These are phyloP conservation scores for Molossus molossus DNA, from an alignment of 2,797 vertebrate genomes.

Conservation along the genomic window DNA sequence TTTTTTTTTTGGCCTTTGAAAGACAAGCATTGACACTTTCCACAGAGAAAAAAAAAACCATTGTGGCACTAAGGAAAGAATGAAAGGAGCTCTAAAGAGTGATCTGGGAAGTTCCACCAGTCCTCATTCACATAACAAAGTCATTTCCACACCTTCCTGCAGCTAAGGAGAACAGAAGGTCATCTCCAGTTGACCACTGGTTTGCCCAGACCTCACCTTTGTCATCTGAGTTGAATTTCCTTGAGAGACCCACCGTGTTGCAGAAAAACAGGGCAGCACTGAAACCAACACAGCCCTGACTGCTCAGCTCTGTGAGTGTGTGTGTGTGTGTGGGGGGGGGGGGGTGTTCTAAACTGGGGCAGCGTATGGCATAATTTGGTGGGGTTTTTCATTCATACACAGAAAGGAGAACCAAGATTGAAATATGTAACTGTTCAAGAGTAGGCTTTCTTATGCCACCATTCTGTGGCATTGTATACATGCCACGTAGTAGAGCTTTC, in stretches of 20 bases:
- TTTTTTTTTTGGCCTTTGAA: slow-evolving; percentile 62
- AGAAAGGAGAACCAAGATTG: background rate
- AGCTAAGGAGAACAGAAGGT: background rate
- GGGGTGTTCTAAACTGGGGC: slow-evolving; percentile 12
- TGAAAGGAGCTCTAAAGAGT: background rate
- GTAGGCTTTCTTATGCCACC: too few species aligned
- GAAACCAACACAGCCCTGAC: background rate
- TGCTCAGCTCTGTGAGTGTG: background rate
- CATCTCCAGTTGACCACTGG: background rate
- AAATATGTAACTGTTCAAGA: background rate
- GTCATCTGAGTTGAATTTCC: background rate
- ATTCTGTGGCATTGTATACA: background rate
- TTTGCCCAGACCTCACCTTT: background rate
- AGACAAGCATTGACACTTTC: slow-evolving; percentile 63
- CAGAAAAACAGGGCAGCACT: background rate
- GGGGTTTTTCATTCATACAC: background rate
- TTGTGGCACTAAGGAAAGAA: slow-evolving; percentile 46
- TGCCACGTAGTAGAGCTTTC: background rate
- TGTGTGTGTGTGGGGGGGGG: too few species aligned
- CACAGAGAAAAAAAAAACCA: slow-evolving; percentile 66
- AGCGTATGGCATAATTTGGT: background rate
- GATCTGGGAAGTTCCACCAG: background rate
- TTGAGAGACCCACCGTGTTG: background rate
- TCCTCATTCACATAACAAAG: background rate
- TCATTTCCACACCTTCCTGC: background rate